Evolutionary conservation across 1,140 invertebrate species (phyloP).

Genomic region (Campoletis sonorensis): DNA sequence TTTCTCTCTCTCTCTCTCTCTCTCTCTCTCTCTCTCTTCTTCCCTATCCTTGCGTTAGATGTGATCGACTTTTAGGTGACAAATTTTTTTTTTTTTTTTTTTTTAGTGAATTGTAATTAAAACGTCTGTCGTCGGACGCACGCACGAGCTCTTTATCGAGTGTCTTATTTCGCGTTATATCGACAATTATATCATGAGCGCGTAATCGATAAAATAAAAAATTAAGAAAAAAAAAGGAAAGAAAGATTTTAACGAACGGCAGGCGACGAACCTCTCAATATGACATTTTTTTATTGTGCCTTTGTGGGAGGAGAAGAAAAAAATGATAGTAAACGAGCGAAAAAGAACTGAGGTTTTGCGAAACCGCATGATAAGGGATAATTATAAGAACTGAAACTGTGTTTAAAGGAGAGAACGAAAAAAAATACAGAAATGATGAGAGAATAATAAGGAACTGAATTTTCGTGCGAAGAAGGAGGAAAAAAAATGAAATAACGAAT

Average conservation of each 20-base stretch:
- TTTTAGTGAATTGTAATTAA: constrained; percentile 12
- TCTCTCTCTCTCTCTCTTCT: too few relatives aligned
- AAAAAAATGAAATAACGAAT: background rate
- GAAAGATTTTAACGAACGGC: background rate
- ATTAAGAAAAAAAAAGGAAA: background rate
- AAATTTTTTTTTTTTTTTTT: constrained; percentile 1
- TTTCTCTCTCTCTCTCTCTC: too few relatives aligned
- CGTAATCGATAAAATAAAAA: background rate
- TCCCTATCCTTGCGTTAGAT: background rate
- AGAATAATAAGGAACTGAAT: background rate
- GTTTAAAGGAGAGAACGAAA: background rate
- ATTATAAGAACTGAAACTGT: too few relatives aligned
- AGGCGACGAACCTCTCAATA: background rate
- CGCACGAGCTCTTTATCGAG: background rate
- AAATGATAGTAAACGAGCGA: background rate
- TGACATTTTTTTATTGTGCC: constrained; percentile 29
- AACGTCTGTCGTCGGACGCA: constrained; percentile 49
- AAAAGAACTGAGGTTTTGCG: background rate
- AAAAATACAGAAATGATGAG: background rate
- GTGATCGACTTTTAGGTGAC: background rate
- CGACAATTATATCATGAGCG: too few relatives aligned
- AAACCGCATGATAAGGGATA: background rate
- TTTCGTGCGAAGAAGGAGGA: background rate
- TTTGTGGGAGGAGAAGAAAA: background rate
- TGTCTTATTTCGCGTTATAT: background rate